Evolutionary conservation across 2,888 invertebrate genomes (phyloP).

Genomic region (Heteropelma amictum): DNA sequence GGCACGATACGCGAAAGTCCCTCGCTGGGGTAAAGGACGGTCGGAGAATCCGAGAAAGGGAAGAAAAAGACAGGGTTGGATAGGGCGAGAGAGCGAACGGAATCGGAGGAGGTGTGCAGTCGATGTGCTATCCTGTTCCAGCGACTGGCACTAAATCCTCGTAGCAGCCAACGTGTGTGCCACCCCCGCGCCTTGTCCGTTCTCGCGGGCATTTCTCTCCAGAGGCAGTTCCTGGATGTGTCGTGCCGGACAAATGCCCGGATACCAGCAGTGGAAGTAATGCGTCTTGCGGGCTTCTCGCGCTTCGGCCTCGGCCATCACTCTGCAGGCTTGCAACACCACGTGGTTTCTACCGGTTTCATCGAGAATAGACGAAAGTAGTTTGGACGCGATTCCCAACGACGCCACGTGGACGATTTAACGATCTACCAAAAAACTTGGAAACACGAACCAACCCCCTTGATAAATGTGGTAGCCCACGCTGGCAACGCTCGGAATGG

Average conservation of each 20-base stretch:
- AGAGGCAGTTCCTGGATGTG: constrained; percentile 73
- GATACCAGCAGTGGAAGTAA: constrained; percentile 77
- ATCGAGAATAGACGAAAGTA: neutral
- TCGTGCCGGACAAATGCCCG: constrained; percentile 77
- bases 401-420: neutral
- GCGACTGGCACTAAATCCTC: constrained; percentile 69
- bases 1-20: constrained; percentile 52
- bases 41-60: constrained; percentile 6
- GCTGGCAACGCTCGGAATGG: too few species aligned
- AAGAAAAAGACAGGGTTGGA: constrained; percentile 4
- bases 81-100: neutral
- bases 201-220: constrained; percentile 55
- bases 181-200: constrained; percentile 47
- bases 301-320: constrained; percentile 48
- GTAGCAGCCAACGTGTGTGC: constrained; percentile 48
- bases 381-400: neutral
- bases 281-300: constrained; percentile 71
- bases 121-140: constrained; percentile 47
- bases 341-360: constrained; percentile 18
- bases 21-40: constrained; percentile 11
- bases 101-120: constrained; percentile 28
- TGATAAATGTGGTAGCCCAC: too few species aligned
- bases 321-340: constrained; percentile 1
- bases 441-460: too few species aligned
- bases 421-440: too few species aligned